Conservation (phyloP, 2,888 invertebrate genomes). For the Digitonthophagus gazella region DNA sequence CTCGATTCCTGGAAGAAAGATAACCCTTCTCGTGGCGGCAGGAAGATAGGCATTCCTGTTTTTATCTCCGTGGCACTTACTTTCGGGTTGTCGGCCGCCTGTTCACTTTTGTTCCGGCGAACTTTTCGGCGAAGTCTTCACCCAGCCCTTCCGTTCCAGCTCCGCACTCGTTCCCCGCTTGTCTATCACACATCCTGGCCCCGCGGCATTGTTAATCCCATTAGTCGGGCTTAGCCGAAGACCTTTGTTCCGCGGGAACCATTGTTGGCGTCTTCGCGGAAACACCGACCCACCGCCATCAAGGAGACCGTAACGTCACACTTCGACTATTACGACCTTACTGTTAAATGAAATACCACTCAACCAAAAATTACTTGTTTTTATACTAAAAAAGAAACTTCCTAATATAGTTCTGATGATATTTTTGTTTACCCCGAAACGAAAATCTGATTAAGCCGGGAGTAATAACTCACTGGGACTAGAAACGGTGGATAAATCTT, state of each 20-base stretch:
- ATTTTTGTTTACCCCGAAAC: constrained; percentile 26
- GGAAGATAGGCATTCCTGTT: neutral
- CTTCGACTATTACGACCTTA: constrained; percentile 54
- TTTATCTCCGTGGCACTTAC: neutral
- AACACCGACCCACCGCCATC: constrained; percentile 41
- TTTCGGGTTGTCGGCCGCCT: constrained; percentile 9
- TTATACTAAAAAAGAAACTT: too few species aligned
- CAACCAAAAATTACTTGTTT: too few species aligned
- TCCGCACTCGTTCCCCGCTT: constrained; percentile 27
- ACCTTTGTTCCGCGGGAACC: constrained; percentile 43
- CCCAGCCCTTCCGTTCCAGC: constrained; percentile 29
- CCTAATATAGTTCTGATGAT: neutral
- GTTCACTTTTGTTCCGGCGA: constrained; percentile 26
- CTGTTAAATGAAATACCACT: neutral
- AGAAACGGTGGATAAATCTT: constrained; percentile 28
- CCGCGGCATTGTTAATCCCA: constrained; percentile 49
- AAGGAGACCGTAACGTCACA: constrained; percentile 54
- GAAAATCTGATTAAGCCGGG: constrained; percentile 25
- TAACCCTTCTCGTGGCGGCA: neutral
- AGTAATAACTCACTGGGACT: constrained; percentile 29
- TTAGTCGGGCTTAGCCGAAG: constrained; percentile 43
- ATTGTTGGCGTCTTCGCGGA: constrained; percentile 47
- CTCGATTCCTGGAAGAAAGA: neutral
- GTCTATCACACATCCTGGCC: constrained; percentile 47
- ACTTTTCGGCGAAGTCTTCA: constrained; percentile 24